phyloP scores from a whole-genome alignment of 53 echinoderm and acorn worm species.

The Temnopleurus reevesii region DNA sequence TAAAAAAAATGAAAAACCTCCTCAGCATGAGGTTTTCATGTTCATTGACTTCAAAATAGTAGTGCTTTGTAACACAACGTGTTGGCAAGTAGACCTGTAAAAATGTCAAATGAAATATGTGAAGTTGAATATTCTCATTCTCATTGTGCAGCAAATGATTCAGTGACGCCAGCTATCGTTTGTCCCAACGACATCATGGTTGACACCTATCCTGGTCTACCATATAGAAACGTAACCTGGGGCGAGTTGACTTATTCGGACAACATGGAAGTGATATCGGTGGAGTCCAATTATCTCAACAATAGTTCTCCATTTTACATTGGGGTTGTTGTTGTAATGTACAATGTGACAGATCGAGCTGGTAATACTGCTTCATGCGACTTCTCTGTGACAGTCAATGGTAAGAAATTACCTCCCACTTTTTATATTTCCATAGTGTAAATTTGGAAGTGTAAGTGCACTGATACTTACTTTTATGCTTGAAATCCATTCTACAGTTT shows the following conservation, averaged over 20 bases:
- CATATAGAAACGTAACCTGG: slow-evolving; percentile 57
- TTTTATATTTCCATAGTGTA: too few relatives aligned
- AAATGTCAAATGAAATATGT: too few relatives aligned
- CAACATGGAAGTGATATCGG: slow-evolving; percentile 66
- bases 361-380: slow-evolving; percentile 56
- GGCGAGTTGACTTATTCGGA: slow-evolving; percentile 45
- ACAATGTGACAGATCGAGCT: slow-evolving; percentile 55
- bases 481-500: too few relatives aligned
- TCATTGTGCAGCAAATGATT: slow-evolving; percentile 35
- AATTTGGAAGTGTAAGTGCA: too few relatives aligned
- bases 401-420: too few relatives aligned
- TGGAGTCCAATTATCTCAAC: slow-evolving; percentile 46
- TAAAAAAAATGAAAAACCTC: too few relatives aligned
- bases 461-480: too few relatives aligned
- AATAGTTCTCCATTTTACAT: slow-evolving; percentile 56
- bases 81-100: too few relatives aligned
- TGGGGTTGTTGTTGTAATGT: slow-evolving; percentile 40
- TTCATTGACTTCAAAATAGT: too few relatives aligned
- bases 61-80: too few relatives aligned
- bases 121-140: neutral
- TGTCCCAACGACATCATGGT: slow-evolving; percentile 29
- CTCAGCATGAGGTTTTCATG: too few relatives aligned
- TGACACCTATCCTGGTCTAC: slow-evolving; percentile 6
- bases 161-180: neutral
- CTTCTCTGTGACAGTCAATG: slow-evolving; percentile 24